Evolutionary conservation across 92 coral and sea anemone genomes (phyloP), one percentile per base, ranked within the genome.

Genomic region (Isaurus tuberculatus): DNA sequence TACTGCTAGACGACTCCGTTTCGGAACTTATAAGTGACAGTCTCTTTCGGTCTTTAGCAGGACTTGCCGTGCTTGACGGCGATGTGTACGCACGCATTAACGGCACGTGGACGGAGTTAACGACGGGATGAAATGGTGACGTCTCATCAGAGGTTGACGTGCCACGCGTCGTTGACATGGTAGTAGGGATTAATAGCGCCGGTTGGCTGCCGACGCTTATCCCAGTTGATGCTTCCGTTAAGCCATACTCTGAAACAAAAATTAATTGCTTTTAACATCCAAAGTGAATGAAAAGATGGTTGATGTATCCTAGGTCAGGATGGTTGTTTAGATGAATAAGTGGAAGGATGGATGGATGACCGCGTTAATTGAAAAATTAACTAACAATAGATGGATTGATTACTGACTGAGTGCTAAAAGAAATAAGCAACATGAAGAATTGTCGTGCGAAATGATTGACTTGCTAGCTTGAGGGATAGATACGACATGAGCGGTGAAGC

Each of bases 141-240:
- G 90, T 85, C 43, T 94, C 98, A n/a, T 92, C 95, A 1, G 69
- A 57, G 4, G 70, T 57, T 36, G 87, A 43, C 29, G 84, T 85
- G 42, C 80, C 87, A 17, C 71, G 80, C 28, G 75, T 42, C 11
- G 87, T 66, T 23, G 94, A 88, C 79, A 92, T 90, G 14, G 98
- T 94, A 37, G 86, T 94, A 46, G 99, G 99, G 16, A 97, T 89
- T 6, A 88, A 91, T 9, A 94, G 79, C 31, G 98, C 92, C 0
- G 99, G 99, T 68, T 97, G 99, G 72, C 99, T 97, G 23, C 98
- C 99, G 1, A 97, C 98, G 57, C 99, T 94, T 32, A 97, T 97
- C 1, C 99, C 99, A 5, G 99, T 97, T 2, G 99, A 92, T 15
- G 99, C 98, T 73, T 97, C 99, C 4, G 99, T 95, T 69, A 97